Base-by-base conservation (phyloP, 92 coral and sea anemone species). In the Micromussa lordhowensis region DNA sequence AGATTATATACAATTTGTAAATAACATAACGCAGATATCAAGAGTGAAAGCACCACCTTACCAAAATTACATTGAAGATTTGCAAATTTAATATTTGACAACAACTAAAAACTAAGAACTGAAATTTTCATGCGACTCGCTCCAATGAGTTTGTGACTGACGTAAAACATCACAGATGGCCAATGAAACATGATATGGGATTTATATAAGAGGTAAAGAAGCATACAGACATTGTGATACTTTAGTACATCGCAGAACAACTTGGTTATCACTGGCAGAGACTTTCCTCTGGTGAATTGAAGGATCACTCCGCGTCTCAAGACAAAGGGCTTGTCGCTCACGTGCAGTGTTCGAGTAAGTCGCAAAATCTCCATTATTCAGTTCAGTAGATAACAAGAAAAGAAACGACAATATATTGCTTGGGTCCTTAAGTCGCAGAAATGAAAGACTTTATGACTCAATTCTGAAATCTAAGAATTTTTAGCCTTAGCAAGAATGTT, bases 61-160 rank as follows among this genome's bases (percentile, higher is more conserved):
- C 24, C 6, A 6, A 71, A 71, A 15, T 32, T 22, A 32, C 18
- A 19, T 31, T 22, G 7, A 34, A n/a, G 10, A 68, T 26, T 24
- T 68, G 32, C 10, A 10, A 68, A 68, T 68, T 68, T 44, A 5
- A 36, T 44, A 29, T 71, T 31, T 29, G 48, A 30, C 11, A 30
- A 72, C n/a, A 34, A 35, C 78, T 32, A 71, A 71, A 9, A 71
- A 3, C 26, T 55, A 2, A 31, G 29, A 31, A 1, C 12, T n/a
- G n/a, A n/a, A n/a, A n/a, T 71, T 32, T 73, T 34, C 26, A 9
- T 35, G 78, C 53, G 19, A 4, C 26, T 17, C 18, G 77, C 48
- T 13, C 77, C 24, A 72, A 72, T 72, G 78, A 19, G 78, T 16
- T 73, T 73, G 7, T 73, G 78, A 73, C 78, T 73, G 78, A 73